These are phyloP conservation scores for Melanotaenia boesemani DNA, from an alignment of 2,797 vertebrate species.

Conservation along the genomic window DNA sequence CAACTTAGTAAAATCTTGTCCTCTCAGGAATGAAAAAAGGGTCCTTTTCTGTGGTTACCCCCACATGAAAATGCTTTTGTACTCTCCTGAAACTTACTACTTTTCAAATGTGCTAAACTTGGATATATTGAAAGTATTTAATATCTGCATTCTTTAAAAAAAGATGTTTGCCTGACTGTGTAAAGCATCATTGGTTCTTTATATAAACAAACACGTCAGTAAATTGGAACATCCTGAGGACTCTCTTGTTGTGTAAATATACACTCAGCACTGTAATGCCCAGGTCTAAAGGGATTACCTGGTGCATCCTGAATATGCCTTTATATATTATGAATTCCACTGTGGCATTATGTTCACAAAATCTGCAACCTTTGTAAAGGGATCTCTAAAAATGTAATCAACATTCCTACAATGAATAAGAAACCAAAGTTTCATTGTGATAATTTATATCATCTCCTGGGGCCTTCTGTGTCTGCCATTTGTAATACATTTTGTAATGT, in stretches of 20 bases:
- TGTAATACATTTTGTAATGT: constrained; percentile 20
- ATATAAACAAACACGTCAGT: background rate
- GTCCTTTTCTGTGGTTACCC: constrained; percentile 1
- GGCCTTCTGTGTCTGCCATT: constrained; percentile 40
- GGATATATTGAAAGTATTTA: background rate
- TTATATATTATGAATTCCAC: background rate
- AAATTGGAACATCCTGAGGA: constrained; percentile 15
- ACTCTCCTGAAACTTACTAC: background rate
- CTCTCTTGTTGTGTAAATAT: background rate
- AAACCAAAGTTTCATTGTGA: constrained; percentile 10
- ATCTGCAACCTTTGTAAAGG: background rate
- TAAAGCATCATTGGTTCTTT: background rate
- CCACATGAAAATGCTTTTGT: background rate
- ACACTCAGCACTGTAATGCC: background rate
- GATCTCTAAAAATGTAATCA: background rate
- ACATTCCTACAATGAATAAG: background rate
- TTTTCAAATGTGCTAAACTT: background rate
- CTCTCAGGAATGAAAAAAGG: constrained; percentile 39
- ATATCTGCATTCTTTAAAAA: background rate
- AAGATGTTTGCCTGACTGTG: background rate
- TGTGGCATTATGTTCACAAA: background rate
- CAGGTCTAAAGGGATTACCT: background rate
- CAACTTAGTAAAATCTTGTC: background rate
- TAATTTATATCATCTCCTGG: background rate
- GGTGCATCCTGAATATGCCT: background rate